Evolutionary conservation across 2,797 vertebrate genomes (phyloP), one percentile per base, ranked within the genome.

Genomic region (Hafferia zeledoni): DNA sequence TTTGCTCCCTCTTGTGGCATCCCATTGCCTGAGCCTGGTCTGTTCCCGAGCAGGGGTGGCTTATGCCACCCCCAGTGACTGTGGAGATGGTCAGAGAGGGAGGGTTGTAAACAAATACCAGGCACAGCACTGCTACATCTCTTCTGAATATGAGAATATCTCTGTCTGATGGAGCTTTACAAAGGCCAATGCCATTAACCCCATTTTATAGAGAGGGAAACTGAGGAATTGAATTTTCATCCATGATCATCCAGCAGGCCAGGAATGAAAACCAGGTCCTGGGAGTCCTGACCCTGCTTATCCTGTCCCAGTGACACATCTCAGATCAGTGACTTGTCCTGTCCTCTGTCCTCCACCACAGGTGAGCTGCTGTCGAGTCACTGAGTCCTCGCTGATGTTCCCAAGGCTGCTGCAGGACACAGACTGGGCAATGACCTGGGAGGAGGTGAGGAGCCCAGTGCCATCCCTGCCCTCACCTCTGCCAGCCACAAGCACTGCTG

Each of bases 1-100:
- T 90, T 81, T 93, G 90, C 93, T 94, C 95, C 92, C 95, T 92
- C 94, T 95, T 35, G 84, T 70, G 95, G 93, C 87, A 83, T 83
- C 70, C 22, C 3, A 9, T 23, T 47, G 27, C 63, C 59, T 46
- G 44, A 28, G 49, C 44, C 37, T 1, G 69, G 9, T 43, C 68
- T 30, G 44, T 10, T 50, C 60, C 53, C 8, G 30, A 19, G 50
- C 59, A 4, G 22, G 52, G 80, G 10, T 27, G 79, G n/a, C 25
- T 82, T 5, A 30, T 79, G 79, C 63, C 88, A 20, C 60, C 25
- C 8, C 13, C 19, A 4, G 39, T 11, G 64, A 11, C 56, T 1
- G 2, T 30, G 27, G 49, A 16, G 25, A 31, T 5, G 82, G 30
- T 23, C 67, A 3, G 24, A 1, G 41, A 12, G 15, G 74, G 18